These are phyloP conservation scores for Chrysemys picta DNA, from an alignment of 2,113 vertebrate genomes.

Conservation along the genomic window DNA sequence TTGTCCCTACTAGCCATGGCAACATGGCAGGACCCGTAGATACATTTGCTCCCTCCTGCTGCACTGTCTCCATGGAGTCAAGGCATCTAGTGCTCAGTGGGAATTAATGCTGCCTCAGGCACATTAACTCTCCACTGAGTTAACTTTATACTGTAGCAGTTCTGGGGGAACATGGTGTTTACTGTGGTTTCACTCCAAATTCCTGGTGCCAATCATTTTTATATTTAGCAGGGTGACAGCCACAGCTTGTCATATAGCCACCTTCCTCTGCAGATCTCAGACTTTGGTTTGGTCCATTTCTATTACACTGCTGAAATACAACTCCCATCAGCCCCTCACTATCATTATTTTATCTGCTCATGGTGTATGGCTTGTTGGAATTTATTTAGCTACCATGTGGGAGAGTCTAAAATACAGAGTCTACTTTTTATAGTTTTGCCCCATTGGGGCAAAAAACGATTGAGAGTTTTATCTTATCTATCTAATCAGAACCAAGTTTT, in stretches of 20 bases:
- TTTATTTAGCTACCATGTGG: background rate
- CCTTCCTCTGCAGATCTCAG: background rate
- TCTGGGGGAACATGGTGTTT: background rate
- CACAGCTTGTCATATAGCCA: background rate
- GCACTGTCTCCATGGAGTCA: background rate
- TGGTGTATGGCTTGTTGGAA: background rate
- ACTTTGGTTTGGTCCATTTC: background rate
- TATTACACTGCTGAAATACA: background rate
- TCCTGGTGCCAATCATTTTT: background rate
- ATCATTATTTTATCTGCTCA: background rate
- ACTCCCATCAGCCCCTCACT: background rate
- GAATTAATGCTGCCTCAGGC: background rate
- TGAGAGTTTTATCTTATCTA: background rate
- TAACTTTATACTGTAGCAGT: background rate
- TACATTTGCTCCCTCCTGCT: background rate
- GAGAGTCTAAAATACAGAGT: background rate
- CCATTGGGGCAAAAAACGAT: background rate
- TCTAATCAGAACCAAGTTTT: background rate
- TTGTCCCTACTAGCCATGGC: fast-evolving
- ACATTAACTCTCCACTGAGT: background rate
- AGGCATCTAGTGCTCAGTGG: background rate
- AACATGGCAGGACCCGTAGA: background rate
- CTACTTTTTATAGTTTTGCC: background rate
- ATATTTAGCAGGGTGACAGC: background rate
- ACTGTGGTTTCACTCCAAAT: background rate